Evolutionary conservation across 1,140 invertebrate genomes (phyloP), one percentile per base, ranked within the genome.

Genomic region (Globodera ellingtonae): DNA sequence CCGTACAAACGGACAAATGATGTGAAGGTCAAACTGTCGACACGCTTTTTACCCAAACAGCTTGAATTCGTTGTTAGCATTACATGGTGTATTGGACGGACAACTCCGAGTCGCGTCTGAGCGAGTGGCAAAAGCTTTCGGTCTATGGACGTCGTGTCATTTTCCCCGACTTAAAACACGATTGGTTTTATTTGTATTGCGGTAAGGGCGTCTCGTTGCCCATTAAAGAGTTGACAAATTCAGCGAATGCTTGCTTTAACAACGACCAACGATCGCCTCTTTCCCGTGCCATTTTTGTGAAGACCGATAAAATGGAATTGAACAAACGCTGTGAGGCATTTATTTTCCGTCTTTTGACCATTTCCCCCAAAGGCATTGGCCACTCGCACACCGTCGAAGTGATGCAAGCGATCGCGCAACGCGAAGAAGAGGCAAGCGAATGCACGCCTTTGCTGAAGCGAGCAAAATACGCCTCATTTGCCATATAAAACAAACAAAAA

Each of bases 81-180:
- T 89, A 89, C 71, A 89, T 89, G 70, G 87, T 89, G 5, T 89
- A 89, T 47, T 89, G 84, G 70, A 89, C 88, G 13, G 87, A 89
- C 73, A 89, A 89, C 79, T 85, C 88, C 21, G 77, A 78, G 56
- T 83, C 87, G 6, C 56, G 82, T 21, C 75, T 89, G 18, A 81
- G 81, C 13, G 87, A 89, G 52, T 89, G 87, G 87, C 81, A 89
- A 77, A 89, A 89, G 73, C 70, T 89, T 62, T 79, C 81, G 44
- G 87, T 89, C 0, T 84, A 84, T 67, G 87, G 87, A 7, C 71
- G 86, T 52, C 77, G 83, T 71, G 85, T 88, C 3, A 84, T 87
- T 7, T 89, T 89, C 69, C 86, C 87, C 3, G 88, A 89, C 44
- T 81, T 89, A n/a, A 88, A 89, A 69, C 88, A 84, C 75, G 87